phyloP scores from a whole-genome alignment of 2,113 vertebrate species.

The Aphyosemion australe region DNA sequence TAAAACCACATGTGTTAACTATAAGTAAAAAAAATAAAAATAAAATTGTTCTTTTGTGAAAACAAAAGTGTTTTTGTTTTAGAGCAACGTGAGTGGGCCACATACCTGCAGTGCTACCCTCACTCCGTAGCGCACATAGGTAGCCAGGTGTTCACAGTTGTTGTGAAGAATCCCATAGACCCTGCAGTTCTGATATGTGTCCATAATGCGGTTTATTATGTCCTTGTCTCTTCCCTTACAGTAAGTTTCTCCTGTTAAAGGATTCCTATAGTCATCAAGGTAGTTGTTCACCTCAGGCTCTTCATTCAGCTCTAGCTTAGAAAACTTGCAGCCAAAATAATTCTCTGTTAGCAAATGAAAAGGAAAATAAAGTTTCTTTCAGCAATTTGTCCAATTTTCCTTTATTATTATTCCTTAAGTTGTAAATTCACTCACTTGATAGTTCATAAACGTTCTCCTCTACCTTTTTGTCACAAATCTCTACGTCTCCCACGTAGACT shows the following conservation, averaged over 20 bases:
- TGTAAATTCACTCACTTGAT: neutral
- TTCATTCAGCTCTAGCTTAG: neutral
- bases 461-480: neutral
- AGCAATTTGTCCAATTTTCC: neutral
- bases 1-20: no score
- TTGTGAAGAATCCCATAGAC: accelerated
- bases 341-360: neutral
- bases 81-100: neutral
- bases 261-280: neutral
- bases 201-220: neutral
- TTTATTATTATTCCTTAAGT: neutral
- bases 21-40: no score
- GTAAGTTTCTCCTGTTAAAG: neutral
- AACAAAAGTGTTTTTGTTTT: no score
- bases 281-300: conserved; percentile 12
- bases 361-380: no score
- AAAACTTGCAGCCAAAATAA: neutral
- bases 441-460: neutral
- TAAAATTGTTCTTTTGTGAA: no score
- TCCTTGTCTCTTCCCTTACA: neutral
- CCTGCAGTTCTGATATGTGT: neutral
- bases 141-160: conserved; percentile 40
- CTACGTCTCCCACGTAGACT: conserved; percentile 6
- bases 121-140: conserved; percentile 7
- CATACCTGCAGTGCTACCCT: conserved; percentile 6